phyloP scores from a whole-genome alignment of 2,888 invertebrate species.

The Ophion slaviceki region DNA sequence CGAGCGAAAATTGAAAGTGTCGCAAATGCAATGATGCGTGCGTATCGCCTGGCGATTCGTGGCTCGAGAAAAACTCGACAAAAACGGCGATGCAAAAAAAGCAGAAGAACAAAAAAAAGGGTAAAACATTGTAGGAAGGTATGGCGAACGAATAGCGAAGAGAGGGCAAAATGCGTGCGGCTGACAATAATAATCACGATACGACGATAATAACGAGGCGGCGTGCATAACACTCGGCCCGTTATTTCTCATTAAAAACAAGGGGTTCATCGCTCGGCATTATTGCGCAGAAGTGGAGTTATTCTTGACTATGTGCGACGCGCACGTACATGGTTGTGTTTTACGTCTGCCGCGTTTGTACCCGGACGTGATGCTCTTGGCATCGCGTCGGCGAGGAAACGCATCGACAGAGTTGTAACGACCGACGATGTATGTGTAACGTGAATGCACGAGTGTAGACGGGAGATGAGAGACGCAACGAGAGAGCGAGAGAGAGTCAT shows the following conservation, averaged over 20 bases:
- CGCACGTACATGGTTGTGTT: neutral
- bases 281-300: conserved; percentile 78
- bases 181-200: conserved; percentile 60
- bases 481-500: conserved; percentile 76
- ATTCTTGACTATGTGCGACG: conserved; percentile 50
- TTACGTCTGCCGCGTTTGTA: conserved; percentile 24
- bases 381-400: conserved; percentile 47
- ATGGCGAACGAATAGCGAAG: conserved; percentile 1
- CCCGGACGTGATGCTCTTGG: conserved; percentile 37
- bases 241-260: conserved; percentile 83
- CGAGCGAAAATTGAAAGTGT: too few species aligned
- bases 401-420: conserved; percentile 28
- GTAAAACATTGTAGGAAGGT: neutral
- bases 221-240: conserved; percentile 46
- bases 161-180: conserved; percentile 21
- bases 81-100: neutral
- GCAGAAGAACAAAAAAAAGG: neutral
- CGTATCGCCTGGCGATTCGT: too few species aligned
- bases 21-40: too few species aligned
- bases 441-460: neutral
- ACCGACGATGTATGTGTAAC: neutral
- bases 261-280: conserved; percentile 81
- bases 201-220: conserved; percentile 62
- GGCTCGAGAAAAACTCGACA: too few species aligned
- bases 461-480: conserved; percentile 35